Evolutionary conservation across 2,888 invertebrate genomes (phyloP).

Genomic region (Pseudococcus viburni): DNA sequence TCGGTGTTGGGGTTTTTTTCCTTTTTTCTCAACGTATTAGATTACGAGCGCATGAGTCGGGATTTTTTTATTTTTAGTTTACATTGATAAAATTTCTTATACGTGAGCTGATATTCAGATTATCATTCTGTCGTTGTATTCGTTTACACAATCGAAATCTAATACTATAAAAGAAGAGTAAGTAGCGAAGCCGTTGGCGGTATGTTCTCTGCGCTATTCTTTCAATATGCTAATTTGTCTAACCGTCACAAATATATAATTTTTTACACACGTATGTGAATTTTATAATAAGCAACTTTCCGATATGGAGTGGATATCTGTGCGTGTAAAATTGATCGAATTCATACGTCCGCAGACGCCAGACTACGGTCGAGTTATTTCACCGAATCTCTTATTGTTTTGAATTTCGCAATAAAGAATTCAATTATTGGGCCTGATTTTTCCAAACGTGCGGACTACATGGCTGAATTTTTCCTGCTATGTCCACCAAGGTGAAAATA

Average conservation of each 20-base stretch:
- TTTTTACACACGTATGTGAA: background rate
- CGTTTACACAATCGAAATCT: conserved; percentile 55
- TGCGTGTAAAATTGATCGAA: background rate
- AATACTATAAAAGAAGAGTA: conserved; percentile 6
- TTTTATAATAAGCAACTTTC: background rate
- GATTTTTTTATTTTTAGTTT: conserved; percentile 35
- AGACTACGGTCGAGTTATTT: background rate
- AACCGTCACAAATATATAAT: background rate
- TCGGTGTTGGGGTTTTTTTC: background rate
- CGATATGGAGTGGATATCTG: background rate
- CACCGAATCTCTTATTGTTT: background rate
- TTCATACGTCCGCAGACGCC: background rate
- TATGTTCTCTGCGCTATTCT: background rate
- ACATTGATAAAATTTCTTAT: conserved; percentile 48
- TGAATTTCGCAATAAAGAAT: background rate
- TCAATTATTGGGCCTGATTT: background rate
- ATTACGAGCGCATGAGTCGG: conserved; percentile 44
- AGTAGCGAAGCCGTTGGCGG: background rate
- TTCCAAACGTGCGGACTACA: background rate
- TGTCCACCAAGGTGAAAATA: background rate
- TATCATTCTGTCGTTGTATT: conserved; percentile 45
- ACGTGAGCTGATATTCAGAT: conserved; percentile 50
- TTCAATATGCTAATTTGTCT: conserved; percentile 3
- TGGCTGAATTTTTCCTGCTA: background rate
- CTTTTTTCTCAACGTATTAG: background rate